Evolutionary conservation across 2,888 invertebrate species (phyloP).

Genomic region (Cerastis rubricosa): DNA sequence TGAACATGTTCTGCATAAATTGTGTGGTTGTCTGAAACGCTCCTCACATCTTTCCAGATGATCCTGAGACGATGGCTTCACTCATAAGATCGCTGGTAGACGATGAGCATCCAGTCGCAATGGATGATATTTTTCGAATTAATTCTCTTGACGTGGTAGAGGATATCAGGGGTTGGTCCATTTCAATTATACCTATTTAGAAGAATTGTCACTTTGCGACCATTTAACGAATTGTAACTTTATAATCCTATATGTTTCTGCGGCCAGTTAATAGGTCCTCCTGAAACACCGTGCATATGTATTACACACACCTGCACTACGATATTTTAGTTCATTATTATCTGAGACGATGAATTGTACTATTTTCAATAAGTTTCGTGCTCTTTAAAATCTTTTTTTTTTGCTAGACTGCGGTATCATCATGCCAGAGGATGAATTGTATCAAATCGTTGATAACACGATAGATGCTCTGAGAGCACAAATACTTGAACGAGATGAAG

Average conservation of each 20-base stretch:
- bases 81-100: conserved; percentile 81
- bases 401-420: conserved; percentile 80
- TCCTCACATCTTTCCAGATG: conserved; percentile 71
- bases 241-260: background rate
- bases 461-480: conserved; percentile 82
- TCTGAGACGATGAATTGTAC: background rate
- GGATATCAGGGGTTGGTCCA: conserved; percentile 81
- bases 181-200: background rate
- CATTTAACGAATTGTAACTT: too few species aligned
- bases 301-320: background rate
- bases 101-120: conserved; percentile 75
- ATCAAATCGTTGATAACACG: conserved; percentile 73
- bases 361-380: background rate
- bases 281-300: background rate
- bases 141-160: conserved; percentile 73
- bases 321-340: background rate
- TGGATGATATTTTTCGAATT: conserved; percentile 76
- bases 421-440: conserved; percentile 74
- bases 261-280: background rate
- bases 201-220: too few species aligned
- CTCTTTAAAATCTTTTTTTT: background rate
- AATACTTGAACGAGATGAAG: conserved; percentile 75
- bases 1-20: background rate
- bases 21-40: background rate
- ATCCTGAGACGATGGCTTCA: conserved; percentile 84